Evolutionary conservation across 1,140 invertebrate species (phyloP).

Genomic region (Uloborus diversus): DNA sequence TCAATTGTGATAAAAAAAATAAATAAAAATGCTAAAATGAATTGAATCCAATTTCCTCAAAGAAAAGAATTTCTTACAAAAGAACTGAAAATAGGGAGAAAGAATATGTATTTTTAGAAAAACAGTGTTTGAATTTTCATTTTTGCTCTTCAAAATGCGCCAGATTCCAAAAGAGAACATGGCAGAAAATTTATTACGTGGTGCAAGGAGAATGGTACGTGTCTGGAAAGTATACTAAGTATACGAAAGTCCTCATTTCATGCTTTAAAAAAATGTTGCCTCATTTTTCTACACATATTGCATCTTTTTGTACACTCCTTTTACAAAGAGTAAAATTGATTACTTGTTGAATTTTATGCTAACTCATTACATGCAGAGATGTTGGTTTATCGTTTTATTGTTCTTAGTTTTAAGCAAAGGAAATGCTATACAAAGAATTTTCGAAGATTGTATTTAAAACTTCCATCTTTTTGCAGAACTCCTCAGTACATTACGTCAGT

Average conservation of each 20-base stretch:
- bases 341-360: background rate
- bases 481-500: no score
- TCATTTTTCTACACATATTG: no score
- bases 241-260: constrained; percentile 42
- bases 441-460: no score
- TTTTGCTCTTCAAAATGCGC: constrained; percentile 44
- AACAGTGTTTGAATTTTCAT: constrained; percentile 52
- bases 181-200: constrained; percentile 42
- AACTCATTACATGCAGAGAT: no score
- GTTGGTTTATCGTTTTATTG: no score
- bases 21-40: constrained; percentile 27
- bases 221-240: constrained; percentile 28
- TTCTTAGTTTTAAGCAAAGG: no score
- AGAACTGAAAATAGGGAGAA: constrained; percentile 36
- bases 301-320: no score
- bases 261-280: background rate
- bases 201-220: constrained; percentile 14
- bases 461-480: no score
- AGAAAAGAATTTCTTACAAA: constrained; percentile 40
- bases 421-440: no score
- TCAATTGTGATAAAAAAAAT: constrained; percentile 23
- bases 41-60: constrained; percentile 49
- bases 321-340: background rate
- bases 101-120: constrained; percentile 49
- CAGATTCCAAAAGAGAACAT: constrained; percentile 28